phyloP scores from a whole-genome alignment of 2,797 vertebrate species.

The Propithecus perrieri region DNA sequence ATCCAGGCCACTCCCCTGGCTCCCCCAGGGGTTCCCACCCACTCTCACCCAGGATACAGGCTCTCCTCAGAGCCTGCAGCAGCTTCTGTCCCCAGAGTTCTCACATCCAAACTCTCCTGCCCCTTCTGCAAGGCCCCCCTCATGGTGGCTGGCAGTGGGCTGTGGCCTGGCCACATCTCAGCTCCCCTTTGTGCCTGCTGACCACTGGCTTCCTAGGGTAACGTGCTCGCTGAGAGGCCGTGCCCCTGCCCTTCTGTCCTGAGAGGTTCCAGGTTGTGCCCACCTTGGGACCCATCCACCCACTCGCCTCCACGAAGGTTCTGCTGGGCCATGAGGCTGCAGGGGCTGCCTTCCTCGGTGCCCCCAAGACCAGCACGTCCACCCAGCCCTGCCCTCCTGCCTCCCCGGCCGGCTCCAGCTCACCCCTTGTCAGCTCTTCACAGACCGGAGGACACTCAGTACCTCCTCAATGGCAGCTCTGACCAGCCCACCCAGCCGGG shows the following conservation, averaged over 20 bases:
- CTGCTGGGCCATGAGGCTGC: not conserved
- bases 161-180: not conserved
- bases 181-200: not conserved
- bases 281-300: not conserved
- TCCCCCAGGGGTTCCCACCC: not conserved
- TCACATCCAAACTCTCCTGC: not conserved
- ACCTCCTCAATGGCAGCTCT: not conserved
- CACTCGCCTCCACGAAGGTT: not conserved
- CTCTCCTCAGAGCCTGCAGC: fast-evolving
- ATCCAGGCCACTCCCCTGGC: too few relatives aligned
- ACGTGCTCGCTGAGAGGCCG: not conserved
- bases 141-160: too few relatives aligned
- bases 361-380: not conserved
- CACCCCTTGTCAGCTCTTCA: not conserved
- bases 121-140: not conserved
- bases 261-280: not conserved
- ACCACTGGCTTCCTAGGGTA: not conserved
- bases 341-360: not conserved
- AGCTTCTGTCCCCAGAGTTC: not conserved
- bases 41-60: not conserved
- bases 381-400: not conserved
- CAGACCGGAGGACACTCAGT: too few relatives aligned
- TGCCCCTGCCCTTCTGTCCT: not conserved
- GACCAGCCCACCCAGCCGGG: not conserved
- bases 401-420: not conserved